Percentiles rank a stretch among this genome's conserved stretches.
Conservation (phyloP, 2,113 vertebrate genomes). For the Thunnus maccoyii region DNA sequence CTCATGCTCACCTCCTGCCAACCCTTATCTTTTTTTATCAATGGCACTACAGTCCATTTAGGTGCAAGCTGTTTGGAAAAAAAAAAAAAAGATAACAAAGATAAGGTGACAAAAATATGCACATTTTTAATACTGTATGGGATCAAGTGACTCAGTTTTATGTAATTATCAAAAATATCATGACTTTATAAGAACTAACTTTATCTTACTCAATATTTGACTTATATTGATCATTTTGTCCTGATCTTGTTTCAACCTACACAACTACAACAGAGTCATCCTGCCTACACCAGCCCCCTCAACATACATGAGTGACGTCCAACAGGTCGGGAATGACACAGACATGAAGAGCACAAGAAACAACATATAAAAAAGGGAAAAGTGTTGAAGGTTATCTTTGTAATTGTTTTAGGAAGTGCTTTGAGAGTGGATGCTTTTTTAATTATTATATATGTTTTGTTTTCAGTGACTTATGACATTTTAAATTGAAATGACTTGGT, state of each 20-base stretch:
- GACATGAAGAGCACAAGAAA: not conserved
- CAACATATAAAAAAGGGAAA: no score
- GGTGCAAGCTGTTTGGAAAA: slow-evolving; percentile 1
- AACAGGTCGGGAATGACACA: not conserved
- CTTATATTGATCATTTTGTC: not conserved
- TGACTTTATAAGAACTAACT: no score
- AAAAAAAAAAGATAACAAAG: not conserved
- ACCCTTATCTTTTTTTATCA: slow-evolving; percentile 49
- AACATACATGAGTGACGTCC: not conserved
- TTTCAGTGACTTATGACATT: not conserved
- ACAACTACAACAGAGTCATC: not conserved
- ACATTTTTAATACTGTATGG: not conserved
- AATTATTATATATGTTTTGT: no score
- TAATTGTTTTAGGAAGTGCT: not conserved
- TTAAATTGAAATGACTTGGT: no score
- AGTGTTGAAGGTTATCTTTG: not conserved
- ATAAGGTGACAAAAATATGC: no score
- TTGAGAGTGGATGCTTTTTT: no score
- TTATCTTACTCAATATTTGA: not conserved
- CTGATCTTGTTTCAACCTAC: not conserved
- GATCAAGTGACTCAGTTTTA: not conserved
- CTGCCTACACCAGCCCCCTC: not conserved
- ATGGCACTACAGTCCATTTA: slow-evolving; percentile 22
- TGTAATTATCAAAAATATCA: no score
- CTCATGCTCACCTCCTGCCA: slow-evolving; percentile 63